Conservation (phyloP, 1,140 invertebrate genomes). For the Antheraea mylitta region DNA sequence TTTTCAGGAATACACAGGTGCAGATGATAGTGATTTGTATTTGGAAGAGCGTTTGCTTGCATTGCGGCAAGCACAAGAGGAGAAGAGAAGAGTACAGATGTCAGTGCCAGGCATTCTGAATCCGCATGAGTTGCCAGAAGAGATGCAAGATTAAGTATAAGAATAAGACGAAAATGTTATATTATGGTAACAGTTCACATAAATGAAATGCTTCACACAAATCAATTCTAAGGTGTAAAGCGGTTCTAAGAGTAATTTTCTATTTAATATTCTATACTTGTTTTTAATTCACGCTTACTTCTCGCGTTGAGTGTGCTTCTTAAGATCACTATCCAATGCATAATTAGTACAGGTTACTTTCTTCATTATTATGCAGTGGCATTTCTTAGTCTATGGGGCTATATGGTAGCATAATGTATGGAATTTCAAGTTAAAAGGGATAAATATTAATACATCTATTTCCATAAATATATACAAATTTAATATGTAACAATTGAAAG, state of each 20-base stretch:
- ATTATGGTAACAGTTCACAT: constrained; percentile 62
- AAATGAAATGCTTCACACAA: not conserved
- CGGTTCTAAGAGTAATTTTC: not conserved
- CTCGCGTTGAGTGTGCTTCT: not conserved
- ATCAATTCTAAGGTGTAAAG: not conserved
- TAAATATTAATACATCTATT: not conserved
- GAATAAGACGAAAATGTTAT: constrained; percentile 25
- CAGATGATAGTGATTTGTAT: constrained; percentile 98
- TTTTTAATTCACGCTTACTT: not conserved
- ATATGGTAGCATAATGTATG: no score
- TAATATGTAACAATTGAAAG: not conserved
- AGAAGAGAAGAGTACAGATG: constrained; percentile 95
- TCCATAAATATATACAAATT: not conserved
- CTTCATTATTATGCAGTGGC: not conserved
- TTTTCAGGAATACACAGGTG: constrained; percentile 96
- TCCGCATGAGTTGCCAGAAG: constrained; percentile 97
- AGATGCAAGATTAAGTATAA: constrained; percentile 94
- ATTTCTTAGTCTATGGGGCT: no score
- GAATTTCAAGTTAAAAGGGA: no score
- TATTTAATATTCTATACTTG: not conserved
- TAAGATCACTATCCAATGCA: not conserved
- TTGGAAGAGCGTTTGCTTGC: constrained; percentile 96
- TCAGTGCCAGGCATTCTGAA: constrained; percentile 98
- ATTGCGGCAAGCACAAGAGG: constrained; percentile 92
- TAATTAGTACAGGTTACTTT: not conserved